Evolutionary conservation across 2,113 vertebrate species (phyloP).

Genomic region (Platichthys stellatus): DNA sequence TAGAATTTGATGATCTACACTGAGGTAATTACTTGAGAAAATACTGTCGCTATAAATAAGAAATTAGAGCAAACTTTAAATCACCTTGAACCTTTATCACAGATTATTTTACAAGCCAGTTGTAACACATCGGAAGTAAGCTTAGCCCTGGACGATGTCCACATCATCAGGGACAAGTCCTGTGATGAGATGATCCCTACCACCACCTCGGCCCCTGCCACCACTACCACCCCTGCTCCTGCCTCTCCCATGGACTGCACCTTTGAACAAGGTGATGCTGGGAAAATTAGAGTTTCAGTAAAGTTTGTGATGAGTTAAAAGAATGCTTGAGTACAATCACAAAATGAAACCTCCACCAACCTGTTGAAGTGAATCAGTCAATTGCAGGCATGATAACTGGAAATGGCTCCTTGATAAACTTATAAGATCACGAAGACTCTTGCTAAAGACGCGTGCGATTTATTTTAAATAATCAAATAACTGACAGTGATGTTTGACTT

Average conservation of each 20-base stretch:
- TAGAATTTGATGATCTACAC: neutral
- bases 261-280: constrained; percentile 77
- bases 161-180: constrained; percentile 57
- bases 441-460: no score
- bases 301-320: neutral
- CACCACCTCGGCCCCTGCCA: constrained; percentile 68
- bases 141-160: constrained; percentile 80
- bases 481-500: no score
- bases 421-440: no score
- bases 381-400: no score
- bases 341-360: no score
- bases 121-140: rapidly evolving
- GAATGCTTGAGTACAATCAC: no score
- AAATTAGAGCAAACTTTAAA: neutral
- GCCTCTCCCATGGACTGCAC: constrained; percentile 74
- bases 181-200: constrained; percentile 64
- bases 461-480: no score
- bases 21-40: neutral
- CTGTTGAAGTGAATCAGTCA: no score
- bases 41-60: neutral
- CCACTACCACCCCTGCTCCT: constrained; percentile 57
- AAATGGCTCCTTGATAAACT: no score
- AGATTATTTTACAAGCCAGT: constrained; percentile 79
- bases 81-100: neutral
- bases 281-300: neutral